phyloP scores from a whole-genome alignment of 2,888 invertebrate genomes.

The Pachycephus smyrnensis region DNA sequence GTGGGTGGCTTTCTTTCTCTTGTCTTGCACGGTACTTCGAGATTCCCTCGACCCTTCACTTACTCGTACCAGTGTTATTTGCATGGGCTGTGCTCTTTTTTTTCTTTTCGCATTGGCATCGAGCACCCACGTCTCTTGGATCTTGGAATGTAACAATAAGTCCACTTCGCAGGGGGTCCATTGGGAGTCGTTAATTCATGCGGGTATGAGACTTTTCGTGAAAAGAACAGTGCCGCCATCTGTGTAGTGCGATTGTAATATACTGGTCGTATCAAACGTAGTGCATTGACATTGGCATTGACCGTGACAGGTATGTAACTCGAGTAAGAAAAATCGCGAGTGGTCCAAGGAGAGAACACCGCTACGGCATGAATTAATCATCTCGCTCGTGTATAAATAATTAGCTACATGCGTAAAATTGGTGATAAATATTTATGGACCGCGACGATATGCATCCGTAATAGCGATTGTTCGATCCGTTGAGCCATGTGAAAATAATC shows the following conservation, averaged over 20 bases:
- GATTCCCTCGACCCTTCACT: slow-evolving; percentile 5
- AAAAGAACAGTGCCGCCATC: neutral
- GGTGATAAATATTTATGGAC: slow-evolving; percentile 50
- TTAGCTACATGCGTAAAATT: slow-evolving; percentile 39
- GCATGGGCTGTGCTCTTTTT: slow-evolving; percentile 2
- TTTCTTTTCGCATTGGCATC: slow-evolving; percentile 1
- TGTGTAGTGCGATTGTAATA: neutral
- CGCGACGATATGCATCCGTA: slow-evolving; percentile 43
- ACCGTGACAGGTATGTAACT: neutral
- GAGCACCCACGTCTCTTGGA: neutral
- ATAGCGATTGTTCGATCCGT: slow-evolving; percentile 41
- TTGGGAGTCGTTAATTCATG: neutral
- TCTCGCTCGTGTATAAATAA: slow-evolving; percentile 41
- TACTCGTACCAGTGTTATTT: slow-evolving; percentile 1
- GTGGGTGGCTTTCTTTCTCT: slow-evolving; percentile 60
- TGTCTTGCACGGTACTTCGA: slow-evolving; percentile 42
- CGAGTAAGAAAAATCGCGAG: neutral
- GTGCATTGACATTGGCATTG: neutral
- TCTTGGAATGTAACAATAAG: slow-evolving; percentile 1
- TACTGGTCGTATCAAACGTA: neutral
- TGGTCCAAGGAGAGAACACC: slow-evolving; percentile 18
- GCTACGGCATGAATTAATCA: slow-evolving; percentile 43
- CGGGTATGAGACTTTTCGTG: neutral
- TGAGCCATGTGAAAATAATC: slow-evolving; percentile 41
- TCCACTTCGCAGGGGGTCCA: slow-evolving; percentile 3